Evolutionary conservation across 2,888 invertebrate genomes (phyloP).

Genomic region (Tanypteryx hageni): DNA sequence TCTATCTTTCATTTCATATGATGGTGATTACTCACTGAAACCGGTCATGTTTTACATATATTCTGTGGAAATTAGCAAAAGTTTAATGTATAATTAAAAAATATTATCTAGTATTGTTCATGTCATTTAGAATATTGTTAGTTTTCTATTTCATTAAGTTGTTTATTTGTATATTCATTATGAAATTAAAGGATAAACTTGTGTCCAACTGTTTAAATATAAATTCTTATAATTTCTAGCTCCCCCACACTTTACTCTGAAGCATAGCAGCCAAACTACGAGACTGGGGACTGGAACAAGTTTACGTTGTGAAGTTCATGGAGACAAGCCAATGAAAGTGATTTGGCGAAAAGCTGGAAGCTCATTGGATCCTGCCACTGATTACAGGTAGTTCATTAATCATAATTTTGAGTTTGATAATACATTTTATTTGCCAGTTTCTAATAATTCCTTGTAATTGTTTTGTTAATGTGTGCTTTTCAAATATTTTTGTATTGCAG

Average conservation of each 20-base stretch:
- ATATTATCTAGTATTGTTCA: too few species aligned
- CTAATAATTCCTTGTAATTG: neutral
- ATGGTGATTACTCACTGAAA: too few species aligned
- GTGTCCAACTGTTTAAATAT: neutral
- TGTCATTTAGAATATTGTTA: neutral
- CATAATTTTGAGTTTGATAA: neutral
- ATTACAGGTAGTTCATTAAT: constrained; percentile 58
- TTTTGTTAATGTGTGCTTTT: too few species aligned
- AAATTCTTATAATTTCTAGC: constrained; percentile 40
- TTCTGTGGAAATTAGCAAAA: too few species aligned
- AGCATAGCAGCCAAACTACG: constrained; percentile 68
- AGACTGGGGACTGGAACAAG: constrained; percentile 69
- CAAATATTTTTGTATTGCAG: too few species aligned
- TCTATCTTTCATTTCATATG: too few species aligned
- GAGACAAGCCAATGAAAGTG: constrained; percentile 70
- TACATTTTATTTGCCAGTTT: neutral
- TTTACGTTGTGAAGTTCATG: constrained; percentile 69
- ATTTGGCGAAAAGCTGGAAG: constrained; percentile 69
- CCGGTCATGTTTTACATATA: too few species aligned
- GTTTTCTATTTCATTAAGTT: neutral
- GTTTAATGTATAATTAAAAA: too few species aligned
- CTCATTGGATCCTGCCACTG: constrained; percentile 61
- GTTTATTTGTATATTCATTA: neutral
- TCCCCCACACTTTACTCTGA: constrained; percentile 66
- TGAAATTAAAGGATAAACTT: neutral